phyloP scores from a whole-genome alignment of 2,888 invertebrate genomes.

The Tipula helvola region DNA sequence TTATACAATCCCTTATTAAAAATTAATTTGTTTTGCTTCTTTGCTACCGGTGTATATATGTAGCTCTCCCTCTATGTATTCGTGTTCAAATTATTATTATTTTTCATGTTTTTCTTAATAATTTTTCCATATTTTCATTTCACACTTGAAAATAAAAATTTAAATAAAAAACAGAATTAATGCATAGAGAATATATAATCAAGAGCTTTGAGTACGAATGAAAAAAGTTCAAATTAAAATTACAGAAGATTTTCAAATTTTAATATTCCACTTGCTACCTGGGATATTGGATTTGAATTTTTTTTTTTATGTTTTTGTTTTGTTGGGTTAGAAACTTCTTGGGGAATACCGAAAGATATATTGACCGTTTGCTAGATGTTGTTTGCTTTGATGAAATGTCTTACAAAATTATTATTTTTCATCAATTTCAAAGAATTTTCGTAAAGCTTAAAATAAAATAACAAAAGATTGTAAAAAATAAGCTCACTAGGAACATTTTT shows the following conservation, averaged over 20 bases:
- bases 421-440: too few relatives aligned
- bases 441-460: too few relatives aligned
- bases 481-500: too few relatives aligned
- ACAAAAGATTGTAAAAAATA: too few relatives aligned
- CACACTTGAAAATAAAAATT: neutral
- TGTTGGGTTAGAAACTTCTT: neutral
- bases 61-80: neutral
- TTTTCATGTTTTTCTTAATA: neutral
- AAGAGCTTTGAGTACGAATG: neutral
- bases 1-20: conserved; percentile 10
- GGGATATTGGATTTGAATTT: neutral
- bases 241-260: neutral
- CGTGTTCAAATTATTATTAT: neutral
- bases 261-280: neutral
- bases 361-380: neutral
- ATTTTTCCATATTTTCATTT: neutral
- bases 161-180: neutral
- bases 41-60: neutral
- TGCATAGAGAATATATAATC: neutral
- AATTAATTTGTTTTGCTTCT: conserved; percentile 8
- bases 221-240: neutral
- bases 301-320: too few relatives aligned
- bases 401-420: too few relatives aligned
- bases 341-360: neutral
- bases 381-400: too few relatives aligned